Conservation (phyloP, 2,888 invertebrate genomes). For the Drosophila stalkeri region DNA sequence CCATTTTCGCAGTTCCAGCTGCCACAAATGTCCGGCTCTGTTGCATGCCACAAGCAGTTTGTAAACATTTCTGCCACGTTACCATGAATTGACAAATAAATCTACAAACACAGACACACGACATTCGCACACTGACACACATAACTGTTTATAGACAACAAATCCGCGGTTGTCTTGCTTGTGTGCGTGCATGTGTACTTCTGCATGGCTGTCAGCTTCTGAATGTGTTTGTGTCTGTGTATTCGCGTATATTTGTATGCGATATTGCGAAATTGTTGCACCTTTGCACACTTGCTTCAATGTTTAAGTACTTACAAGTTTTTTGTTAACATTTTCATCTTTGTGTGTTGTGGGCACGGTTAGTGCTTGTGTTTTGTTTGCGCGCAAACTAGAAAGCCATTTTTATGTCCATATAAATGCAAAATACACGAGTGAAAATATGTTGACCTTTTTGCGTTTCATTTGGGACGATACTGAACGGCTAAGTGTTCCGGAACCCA, state of each 20-base stretch:
- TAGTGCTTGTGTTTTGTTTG: constrained; percentile 80
- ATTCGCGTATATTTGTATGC: constrained; percentile 3
- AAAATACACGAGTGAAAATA: constrained; percentile 72
- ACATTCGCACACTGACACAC: constrained; percentile 4
- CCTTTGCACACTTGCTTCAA: neutral
- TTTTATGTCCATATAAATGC: constrained; percentile 87
- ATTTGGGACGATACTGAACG: constrained; percentile 75
- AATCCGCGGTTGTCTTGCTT: constrained; percentile 33
- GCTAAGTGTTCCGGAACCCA: neutral
- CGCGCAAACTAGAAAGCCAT: constrained; percentile 90
- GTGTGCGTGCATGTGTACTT: constrained; percentile 6
- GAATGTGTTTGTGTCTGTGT: constrained; percentile 11
- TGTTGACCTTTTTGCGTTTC: constrained; percentile 83
- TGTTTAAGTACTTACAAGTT: constrained; percentile 73
- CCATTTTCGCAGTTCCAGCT: constrained; percentile 55
- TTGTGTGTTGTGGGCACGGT: constrained; percentile 82
- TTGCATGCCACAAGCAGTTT: constrained; percentile 66
- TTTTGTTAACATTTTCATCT: constrained; percentile 81
- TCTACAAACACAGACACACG: constrained; percentile 18
- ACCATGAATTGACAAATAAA: constrained; percentile 29
- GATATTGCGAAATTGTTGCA: constrained; percentile 56
- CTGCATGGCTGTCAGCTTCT: neutral
- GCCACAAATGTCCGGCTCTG: constrained; percentile 1
- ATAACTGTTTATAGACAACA: constrained; percentile 18
- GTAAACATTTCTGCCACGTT: constrained; percentile 64